Base-by-base conservation (phyloP, 1,140 invertebrate genomes). In the Zaprionus lachaisei region DNA sequence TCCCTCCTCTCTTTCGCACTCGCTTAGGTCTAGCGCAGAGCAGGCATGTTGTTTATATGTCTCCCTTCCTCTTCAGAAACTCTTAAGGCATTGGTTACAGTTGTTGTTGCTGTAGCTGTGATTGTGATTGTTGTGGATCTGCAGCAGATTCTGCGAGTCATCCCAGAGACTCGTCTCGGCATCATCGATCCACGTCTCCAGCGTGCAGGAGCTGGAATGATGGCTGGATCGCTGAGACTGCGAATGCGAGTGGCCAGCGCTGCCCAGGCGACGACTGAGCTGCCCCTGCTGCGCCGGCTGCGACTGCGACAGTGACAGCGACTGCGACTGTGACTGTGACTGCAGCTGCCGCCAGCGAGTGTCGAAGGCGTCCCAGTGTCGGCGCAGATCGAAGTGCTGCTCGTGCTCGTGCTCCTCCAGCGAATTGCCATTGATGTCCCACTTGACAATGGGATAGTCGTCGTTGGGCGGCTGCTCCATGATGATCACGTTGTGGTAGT, bases 131-230 rank as follows among this genome's bases (percentile, higher is more conserved):
- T 38, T 28, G 31, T 44, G 61, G 38, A n/a, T 26, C 31, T 75
- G 74, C 31, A 81, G 51, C 20, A 71, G 57, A 54, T 63, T 66
- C 26, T 89, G 84, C 58, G 71, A 73, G 37, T 87, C 84, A 57
- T 89, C 71, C 57, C 72, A 77, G 5, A 68, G 56, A 28, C 61
- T 71, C 34, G 79, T 51, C 31, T 87, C 83, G 31, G 86, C 70
- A 28, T 92, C 92, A 62, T 92, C 92, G 28, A 93, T 57, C 92
- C 92, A 93, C n/a, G 92, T 92, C 56, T 93, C 92, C 37, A 92
- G 47, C 3, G 92, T 93, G 64, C 91, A 92, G 34, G 90, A 79
- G 66, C 92, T 93, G 22, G 92, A 93, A 69, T 91, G 87, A 63
- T 91, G 84, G 56, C 92, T 93, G 17, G 87, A 92, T 57, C 78